A percentile compares a stretch with the other conserved stretches of the same genome.
phyloP scores from a whole-genome alignment of 2,113 vertebrate species.

The Hydrolagus affinis region DNA sequence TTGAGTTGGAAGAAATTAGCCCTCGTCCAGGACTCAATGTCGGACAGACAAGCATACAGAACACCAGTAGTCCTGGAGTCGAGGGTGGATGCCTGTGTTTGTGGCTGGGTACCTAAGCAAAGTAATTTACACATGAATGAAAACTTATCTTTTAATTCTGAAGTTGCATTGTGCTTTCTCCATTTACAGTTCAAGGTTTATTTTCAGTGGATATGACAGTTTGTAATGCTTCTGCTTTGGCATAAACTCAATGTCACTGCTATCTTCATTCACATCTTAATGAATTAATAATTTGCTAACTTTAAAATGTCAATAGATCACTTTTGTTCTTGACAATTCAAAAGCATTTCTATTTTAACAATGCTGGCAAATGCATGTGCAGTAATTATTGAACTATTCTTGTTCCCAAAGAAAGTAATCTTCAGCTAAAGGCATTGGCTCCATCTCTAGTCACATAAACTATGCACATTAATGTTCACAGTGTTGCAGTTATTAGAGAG shows the following conservation, averaged over 20 bases:
- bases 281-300: neutral
- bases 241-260: neutral
- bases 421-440: neutral
- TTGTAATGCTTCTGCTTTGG: neutral
- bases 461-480: neutral
- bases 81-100: too few relatives aligned
- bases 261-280: neutral
- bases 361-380: neutral
- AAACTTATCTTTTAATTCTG: too few relatives aligned
- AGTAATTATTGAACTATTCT: neutral
- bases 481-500: neutral
- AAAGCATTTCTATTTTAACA: neutral
- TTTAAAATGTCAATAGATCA: neutral
- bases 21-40: too few relatives aligned
- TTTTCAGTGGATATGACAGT: neutral
- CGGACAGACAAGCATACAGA: too few relatives aligned
- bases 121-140: neutral
- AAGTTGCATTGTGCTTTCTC: conserved; percentile 1
- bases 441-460: neutral
- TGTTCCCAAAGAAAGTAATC: neutral
- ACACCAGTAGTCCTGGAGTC: too few relatives aligned
- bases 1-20: too few relatives aligned
- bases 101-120: neutral
- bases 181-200: conserved; percentile 18
- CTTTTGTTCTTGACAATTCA: neutral